Evolutionary conservation across 2,797 vertebrate genomes (phyloP).

Genomic region (Synanceia verrucosa): DNA sequence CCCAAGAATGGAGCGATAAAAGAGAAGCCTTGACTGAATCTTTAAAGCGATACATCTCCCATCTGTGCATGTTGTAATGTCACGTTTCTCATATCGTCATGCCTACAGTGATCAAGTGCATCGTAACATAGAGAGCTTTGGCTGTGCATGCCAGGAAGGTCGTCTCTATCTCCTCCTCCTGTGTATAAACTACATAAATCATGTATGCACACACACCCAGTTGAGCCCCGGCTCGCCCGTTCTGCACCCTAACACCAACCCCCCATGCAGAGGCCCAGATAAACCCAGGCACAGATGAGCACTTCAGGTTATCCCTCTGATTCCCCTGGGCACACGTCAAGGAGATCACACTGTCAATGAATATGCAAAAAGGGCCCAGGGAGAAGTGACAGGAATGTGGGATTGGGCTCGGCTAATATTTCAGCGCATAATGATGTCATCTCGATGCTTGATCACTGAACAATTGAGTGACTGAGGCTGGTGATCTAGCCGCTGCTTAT

Average conservation of each 20-base stretch:
- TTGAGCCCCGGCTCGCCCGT: conserved; percentile 61
- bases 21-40: conserved; percentile 7
- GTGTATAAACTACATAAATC: conserved; percentile 77
- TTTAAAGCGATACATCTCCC: conserved; percentile 4
- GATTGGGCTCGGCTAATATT: conserved; percentile 51
- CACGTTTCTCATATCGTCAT: conserved; percentile 11
- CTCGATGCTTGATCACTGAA: conserved; percentile 54
- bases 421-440: conserved; percentile 66
- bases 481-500: conserved; percentile 48
- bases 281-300: conserved; percentile 74
- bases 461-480: conserved; percentile 49
- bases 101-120: conserved; percentile 23
- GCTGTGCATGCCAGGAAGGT: conserved; percentile 59
- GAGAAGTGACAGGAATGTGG: conserved; percentile 46
- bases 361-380: conserved; percentile 66
- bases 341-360: conserved; percentile 75
- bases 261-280: conserved; percentile 53
- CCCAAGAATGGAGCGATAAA: conserved; percentile 10
- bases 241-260: conserved; percentile 53
- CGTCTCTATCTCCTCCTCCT: conserved; percentile 32
- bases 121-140: conserved; percentile 29
- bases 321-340: conserved; percentile 67
- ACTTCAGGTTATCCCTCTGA: conserved; percentile 75
- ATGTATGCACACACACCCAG: conserved; percentile 79
- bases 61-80: background rate